Conservation (phyloP, 2,888 invertebrate genomes). For the Deilephila porcellus region DNA sequence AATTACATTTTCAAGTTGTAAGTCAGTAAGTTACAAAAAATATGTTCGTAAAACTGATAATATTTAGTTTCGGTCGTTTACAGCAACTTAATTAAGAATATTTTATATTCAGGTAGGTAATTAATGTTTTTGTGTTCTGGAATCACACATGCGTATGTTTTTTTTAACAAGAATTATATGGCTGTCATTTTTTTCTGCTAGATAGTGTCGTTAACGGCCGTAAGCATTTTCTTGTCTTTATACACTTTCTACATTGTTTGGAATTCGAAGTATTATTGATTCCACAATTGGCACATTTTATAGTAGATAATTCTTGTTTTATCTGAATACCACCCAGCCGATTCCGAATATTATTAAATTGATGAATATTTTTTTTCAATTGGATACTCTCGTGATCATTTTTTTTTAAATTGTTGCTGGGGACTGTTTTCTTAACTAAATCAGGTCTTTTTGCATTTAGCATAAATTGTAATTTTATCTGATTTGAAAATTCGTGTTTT, state of each 20-base stretch:
- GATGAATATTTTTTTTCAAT: not conserved
- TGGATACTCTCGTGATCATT: not conserved
- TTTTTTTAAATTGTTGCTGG: not conserved
- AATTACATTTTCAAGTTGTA: constrained; percentile 29
- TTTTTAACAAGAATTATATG: not conserved
- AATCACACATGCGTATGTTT: not conserved
- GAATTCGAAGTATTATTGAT: not conserved
- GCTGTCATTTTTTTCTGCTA: not conserved
- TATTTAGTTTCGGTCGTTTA: too few relatives aligned
- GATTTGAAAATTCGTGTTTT: not conserved
- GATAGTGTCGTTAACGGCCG: not conserved
- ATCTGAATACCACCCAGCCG: not conserved
- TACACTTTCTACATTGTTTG: not conserved
- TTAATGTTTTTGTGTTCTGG: not conserved
- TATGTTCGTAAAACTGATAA: too few relatives aligned
- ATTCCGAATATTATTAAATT: constrained; percentile 13
- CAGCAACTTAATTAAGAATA: too few relatives aligned
- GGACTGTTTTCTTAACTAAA: not conserved
- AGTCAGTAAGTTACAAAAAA: too few relatives aligned
- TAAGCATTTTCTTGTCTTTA: not conserved
- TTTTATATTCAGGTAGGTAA: too few relatives aligned
- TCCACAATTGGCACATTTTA: constrained; percentile 22
- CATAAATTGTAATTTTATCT: not conserved
- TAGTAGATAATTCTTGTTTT: constrained; percentile 19
- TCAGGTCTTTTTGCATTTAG: not conserved